These are phyloP conservation scores for Heptranchias perlo DNA, from an alignment of 2,113 vertebrate genomes.

Conservation along the genomic window DNA sequence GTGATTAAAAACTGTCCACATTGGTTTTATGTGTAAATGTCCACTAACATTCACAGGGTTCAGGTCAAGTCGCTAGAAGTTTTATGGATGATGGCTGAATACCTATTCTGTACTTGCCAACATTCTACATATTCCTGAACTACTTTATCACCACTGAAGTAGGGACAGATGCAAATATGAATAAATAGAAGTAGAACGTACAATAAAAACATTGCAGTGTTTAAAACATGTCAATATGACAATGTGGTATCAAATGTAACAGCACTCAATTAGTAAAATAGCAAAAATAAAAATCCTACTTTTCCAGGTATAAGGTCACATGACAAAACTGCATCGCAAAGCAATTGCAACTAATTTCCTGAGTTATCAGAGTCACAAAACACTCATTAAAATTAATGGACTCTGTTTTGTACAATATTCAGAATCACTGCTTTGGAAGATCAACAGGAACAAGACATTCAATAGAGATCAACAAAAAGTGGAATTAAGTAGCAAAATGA, in stretches of 20 bases:
- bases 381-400: conserved; percentile 1
- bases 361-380: neutral
- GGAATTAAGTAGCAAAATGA: neutral
- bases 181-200: neutral
- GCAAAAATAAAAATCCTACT: conserved; percentile 13
- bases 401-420: conserved; percentile 3
- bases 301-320: neutral
- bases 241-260: neutral
- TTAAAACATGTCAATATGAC: neutral
- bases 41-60: neutral
- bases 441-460: neutral
- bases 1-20: conserved; percentile 8
- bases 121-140: neutral
- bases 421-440: neutral
- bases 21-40: conserved; percentile 29
- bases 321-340: neutral
- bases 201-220: neutral
- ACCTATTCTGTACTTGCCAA: neutral
- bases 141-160: neutral
- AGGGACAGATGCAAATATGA: neutral
- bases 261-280: neutral
- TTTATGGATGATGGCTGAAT: neutral
- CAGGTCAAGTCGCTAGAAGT: neutral
- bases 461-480: neutral
- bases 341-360: neutral